Evolutionary conservation across 2,888 invertebrate species (phyloP).

Genomic region (Harmothoe impar): DNA sequence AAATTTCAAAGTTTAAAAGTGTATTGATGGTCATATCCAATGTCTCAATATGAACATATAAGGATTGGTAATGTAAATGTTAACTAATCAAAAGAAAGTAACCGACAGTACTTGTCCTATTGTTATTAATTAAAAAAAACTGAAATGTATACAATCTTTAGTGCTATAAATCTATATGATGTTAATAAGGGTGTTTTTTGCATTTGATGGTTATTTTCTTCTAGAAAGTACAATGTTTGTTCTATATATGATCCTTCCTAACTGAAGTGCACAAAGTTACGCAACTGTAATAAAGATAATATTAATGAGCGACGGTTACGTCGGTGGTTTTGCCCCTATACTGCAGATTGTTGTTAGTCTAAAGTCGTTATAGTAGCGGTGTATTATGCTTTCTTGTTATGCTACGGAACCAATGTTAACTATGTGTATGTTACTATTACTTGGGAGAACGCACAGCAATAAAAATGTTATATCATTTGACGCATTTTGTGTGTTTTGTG

Average conservation of each 20-base stretch:
- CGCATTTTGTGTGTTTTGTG: background rate
- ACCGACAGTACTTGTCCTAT: no score
- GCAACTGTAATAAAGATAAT: background rate
- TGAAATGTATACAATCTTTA: background rate
- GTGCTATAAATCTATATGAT: background rate
- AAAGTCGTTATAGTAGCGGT: slow-evolving; percentile 44
- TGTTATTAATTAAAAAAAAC: no score
- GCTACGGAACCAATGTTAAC: slow-evolving; percentile 58
- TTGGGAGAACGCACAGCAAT: slow-evolving; percentile 59
- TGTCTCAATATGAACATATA: no score
- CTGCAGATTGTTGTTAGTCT: slow-evolving; percentile 61
- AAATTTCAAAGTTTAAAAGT: no score
- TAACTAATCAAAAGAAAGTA: no score
- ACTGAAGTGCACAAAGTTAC: slow-evolving; percentile 17
- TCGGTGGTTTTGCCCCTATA: slow-evolving; percentile 8
- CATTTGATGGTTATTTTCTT: background rate
- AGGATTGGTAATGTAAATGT: no score
- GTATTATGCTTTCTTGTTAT: slow-evolving; percentile 61
- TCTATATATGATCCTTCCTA: background rate
- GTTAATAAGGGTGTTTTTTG: background rate
- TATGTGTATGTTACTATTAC: slow-evolving; percentile 32
- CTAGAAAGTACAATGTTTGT: background rate
- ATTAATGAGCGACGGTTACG: background rate
- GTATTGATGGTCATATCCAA: no score
- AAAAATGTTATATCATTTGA: slow-evolving; percentile 56